phyloP scores from a whole-genome alignment of 35 echinoderm and acorn worm genomes.

The Hemicentrotus pulcherrimus region DNA sequence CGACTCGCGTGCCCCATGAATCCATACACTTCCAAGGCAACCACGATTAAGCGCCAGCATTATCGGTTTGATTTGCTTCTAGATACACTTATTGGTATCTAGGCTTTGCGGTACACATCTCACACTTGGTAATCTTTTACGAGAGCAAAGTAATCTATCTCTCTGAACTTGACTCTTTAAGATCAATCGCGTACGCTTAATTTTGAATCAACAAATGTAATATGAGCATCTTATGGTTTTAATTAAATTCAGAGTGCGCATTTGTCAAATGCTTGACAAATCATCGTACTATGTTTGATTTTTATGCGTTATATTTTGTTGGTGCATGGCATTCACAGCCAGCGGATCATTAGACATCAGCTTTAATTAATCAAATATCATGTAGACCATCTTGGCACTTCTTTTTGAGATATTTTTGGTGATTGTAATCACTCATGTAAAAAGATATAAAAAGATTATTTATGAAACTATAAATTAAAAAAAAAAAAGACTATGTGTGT shows the following conservation, averaged over 20 bases:
- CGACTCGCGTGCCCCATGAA: background rate
- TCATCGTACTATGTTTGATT: background rate
- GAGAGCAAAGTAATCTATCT: background rate
- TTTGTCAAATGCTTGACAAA: conserved; percentile 29
- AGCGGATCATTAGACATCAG: background rate
- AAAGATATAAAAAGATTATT: background rate
- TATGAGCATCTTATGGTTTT: conserved; percentile 27
- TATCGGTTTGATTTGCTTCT: background rate
- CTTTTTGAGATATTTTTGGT: background rate
- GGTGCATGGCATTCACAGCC: background rate
- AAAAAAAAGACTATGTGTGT: too few relatives aligned
- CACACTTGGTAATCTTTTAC: conserved; percentile 18
- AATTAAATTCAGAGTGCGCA: conserved; percentile 27
- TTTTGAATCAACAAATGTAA: conserved; percentile 43
- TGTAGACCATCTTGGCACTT: background rate
- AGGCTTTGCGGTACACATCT: background rate
- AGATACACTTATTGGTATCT: conserved; percentile 1
- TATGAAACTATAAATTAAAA: too few relatives aligned
- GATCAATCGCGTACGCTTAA: conserved; percentile 40
- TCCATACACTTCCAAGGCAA: background rate
- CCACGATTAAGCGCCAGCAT: background rate
- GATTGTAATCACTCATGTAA: background rate
- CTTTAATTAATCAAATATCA: background rate
- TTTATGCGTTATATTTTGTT: background rate
- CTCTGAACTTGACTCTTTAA: conserved; percentile 15